Conservation (phyloP, 2,797 vertebrate species). For the Anolis apletophallus region DNA sequence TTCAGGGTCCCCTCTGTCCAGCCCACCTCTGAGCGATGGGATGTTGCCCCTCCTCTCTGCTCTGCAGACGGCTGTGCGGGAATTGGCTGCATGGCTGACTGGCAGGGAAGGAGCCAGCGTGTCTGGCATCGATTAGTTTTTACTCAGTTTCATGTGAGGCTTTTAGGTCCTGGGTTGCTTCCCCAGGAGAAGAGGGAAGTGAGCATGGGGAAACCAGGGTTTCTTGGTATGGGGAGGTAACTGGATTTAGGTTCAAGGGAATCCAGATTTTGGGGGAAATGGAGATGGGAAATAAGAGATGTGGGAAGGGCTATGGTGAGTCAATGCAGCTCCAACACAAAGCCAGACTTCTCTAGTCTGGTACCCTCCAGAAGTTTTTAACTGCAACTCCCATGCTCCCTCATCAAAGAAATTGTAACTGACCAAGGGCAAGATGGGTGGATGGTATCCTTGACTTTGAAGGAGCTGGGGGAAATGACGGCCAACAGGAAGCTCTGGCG, state of each 20-base stretch:
- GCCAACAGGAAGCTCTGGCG: too few species aligned
- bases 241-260: neutral
- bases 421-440: too few species aligned
- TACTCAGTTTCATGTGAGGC: slow-evolving; percentile 31
- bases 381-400: neutral
- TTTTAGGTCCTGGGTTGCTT: slow-evolving; percentile 36
- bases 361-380: neutral
- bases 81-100: slow-evolving; percentile 31
- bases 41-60: neutral
- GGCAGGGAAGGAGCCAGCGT: slow-evolving; percentile 49
- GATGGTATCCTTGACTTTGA: too few species aligned
- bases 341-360: neutral
- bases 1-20: neutral
- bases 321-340: neutral
- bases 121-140: slow-evolving; percentile 50
- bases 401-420: neutral
- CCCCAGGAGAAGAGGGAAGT: neutral
- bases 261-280: neutral
- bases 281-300: neutral
- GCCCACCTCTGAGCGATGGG: neutral
- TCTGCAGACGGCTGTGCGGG: slow-evolving; percentile 35
- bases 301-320: neutral
- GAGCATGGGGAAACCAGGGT: neutral
- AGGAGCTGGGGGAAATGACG: too few species aligned
- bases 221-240: neutral